These are phyloP conservation scores for Nephila pilipes DNA, from an alignment of 1,140 invertebrate genomes.

Conservation along the genomic window DNA sequence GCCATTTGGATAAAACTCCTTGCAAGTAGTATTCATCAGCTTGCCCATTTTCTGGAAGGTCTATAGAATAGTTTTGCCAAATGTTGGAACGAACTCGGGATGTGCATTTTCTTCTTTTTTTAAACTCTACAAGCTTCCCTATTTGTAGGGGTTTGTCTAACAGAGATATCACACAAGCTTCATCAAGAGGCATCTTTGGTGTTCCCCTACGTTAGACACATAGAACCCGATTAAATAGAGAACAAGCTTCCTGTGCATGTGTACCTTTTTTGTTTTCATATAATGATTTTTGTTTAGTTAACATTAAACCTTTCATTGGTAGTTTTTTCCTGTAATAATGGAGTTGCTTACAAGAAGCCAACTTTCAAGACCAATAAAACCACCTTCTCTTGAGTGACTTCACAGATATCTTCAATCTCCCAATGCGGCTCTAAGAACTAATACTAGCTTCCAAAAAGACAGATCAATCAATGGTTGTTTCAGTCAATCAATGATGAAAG, in stretches of 20 bases:
- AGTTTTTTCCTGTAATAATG: constrained; percentile 87
- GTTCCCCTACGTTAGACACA: constrained; percentile 51
- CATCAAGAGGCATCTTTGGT: constrained; percentile 74
- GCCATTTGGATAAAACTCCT: constrained; percentile 85
- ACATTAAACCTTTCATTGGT: constrained; percentile 84
- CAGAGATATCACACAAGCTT: constrained; percentile 68
- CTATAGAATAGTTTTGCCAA: constrained; percentile 73
- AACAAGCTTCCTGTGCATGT: constrained; percentile 72
- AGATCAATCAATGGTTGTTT: constrained; percentile 83
- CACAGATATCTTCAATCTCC: constrained; percentile 87
- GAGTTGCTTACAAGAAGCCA: constrained; percentile 85
- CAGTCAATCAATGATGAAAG: constrained; percentile 84
- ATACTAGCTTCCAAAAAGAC: constrained; percentile 85
- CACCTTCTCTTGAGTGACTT: constrained; percentile 86
- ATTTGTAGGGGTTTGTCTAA: constrained; percentile 60
- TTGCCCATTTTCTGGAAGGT: constrained; percentile 57
- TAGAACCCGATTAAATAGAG: constrained; percentile 77
- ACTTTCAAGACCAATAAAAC: constrained; percentile 82
- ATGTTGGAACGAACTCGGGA: constrained; percentile 58
- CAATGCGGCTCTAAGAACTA: constrained; percentile 89
- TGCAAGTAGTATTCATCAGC: constrained; percentile 81
- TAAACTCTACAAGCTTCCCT: constrained; percentile 44
- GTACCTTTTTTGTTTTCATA: constrained; percentile 62
- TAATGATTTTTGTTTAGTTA: constrained; percentile 84
- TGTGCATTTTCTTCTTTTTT: constrained; percentile 56